phyloP scores from a whole-genome alignment of 2,797 vertebrate genomes.

The Spea hammondii region DNA sequence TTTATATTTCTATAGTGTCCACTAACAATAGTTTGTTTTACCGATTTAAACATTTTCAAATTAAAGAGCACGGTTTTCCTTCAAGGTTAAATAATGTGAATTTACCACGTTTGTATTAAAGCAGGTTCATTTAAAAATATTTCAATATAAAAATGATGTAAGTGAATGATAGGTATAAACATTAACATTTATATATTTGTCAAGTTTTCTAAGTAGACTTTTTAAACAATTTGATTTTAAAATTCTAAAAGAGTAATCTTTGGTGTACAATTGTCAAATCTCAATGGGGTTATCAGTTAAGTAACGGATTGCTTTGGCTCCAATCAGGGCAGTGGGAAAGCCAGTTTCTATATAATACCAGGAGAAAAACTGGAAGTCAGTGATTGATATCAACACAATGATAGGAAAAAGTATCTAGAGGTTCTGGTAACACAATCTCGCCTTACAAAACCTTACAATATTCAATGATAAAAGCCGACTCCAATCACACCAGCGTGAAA shows the following conservation, averaged over 20 bases:
- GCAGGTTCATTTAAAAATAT: too few relatives aligned
- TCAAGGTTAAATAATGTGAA: too few relatives aligned
- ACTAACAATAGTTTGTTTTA: too few relatives aligned
- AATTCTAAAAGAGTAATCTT: background rate
- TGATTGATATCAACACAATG: slow-evolving; percentile 84
- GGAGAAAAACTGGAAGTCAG: slow-evolving; percentile 81
- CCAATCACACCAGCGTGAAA: slow-evolving; percentile 74
- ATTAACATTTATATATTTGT: background rate
- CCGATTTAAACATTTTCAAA: too few relatives aligned
- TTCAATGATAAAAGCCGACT: slow-evolving; percentile 73
- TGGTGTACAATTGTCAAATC: slow-evolving; percentile 66
- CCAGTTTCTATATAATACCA: slow-evolving; percentile 75
- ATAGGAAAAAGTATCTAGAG: slow-evolving; percentile 82
- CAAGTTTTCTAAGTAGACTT: background rate
- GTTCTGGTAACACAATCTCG: slow-evolving; percentile 77
- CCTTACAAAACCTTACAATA: slow-evolving; percentile 79
- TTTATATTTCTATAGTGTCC: too few relatives aligned
- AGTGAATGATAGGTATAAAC: too few relatives aligned
- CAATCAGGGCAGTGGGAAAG: slow-evolving; percentile 77
- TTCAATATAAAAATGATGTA: too few relatives aligned
- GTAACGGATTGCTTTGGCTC: slow-evolving; percentile 70
- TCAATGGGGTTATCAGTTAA: slow-evolving; percentile 74
- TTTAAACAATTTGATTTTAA: slow-evolving; percentile 1
- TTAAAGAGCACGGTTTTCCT: too few relatives aligned
- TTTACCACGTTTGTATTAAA: too few relatives aligned